phyloP scores from a whole-genome alignment of 2,113 vertebrate species.

The Oncorhynchus nerka region DNA sequence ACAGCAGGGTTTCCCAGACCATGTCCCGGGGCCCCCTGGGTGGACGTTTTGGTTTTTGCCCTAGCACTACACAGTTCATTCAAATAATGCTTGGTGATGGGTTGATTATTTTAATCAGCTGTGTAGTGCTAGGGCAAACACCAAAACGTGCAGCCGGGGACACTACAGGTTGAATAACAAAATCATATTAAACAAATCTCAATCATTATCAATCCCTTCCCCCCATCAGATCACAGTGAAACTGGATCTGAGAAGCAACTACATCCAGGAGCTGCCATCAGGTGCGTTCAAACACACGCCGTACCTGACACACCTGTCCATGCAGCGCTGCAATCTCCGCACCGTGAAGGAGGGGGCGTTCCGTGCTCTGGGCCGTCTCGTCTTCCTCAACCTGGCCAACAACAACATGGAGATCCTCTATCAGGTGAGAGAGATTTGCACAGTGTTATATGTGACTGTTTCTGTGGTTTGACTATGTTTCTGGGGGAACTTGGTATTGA shows the following conservation, averaged over 20 bases:
- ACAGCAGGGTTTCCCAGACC: neutral
- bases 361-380: slow-evolving; percentile 82
- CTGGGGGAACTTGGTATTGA: too few species aligned
- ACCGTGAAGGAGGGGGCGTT: slow-evolving; percentile 89
- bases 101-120: too few species aligned
- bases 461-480: too few species aligned
- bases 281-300: slow-evolving; percentile 81
- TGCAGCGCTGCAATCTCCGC: slow-evolving; percentile 82
- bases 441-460: neutral
- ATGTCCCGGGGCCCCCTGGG: too few species aligned
- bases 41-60: too few species aligned
- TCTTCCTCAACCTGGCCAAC: slow-evolving; percentile 86
- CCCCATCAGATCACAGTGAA: slow-evolving; percentile 80
- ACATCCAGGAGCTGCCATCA: slow-evolving; percentile 68
- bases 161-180: too few species aligned
- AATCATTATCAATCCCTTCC: neutral
- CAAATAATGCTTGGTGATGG: too few species aligned
- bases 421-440: slow-evolving; percentile 63
- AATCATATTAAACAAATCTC: neutral
- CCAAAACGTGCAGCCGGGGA: too few species aligned
- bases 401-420: slow-evolving; percentile 84
- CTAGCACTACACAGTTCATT: too few species aligned
- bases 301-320: slow-evolving; percentile 83
- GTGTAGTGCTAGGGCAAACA: too few species aligned
- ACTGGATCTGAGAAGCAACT: slow-evolving; percentile 83